Evolutionary conservation across 2,888 invertebrate genomes (phyloP), one percentile per base, ranked within the genome.

Genomic region (Gastrophysa polygoni): DNA sequence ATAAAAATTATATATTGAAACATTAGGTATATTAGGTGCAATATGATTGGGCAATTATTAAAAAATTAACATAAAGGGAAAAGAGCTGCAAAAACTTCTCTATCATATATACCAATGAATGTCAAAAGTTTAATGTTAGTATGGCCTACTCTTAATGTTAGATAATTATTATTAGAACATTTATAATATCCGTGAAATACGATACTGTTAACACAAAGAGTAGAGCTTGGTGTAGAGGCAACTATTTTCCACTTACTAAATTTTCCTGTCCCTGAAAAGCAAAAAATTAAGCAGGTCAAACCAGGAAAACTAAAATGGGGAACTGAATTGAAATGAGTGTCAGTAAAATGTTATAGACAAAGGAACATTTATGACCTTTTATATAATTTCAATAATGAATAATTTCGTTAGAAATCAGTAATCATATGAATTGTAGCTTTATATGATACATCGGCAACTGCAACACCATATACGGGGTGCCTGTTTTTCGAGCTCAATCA

Each of bases 241-340:
- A 14, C 11, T 38, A 32, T 32, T 14, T 29, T 79, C n/a, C 86
- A 87, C 88, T 88, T 87, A 88, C 88, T 84, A 88, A 83, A 79
- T 84, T 85, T 77, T 87, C 87, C 83, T 85, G 85, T 77, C 84
- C 87, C 88, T 88, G 87, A 81, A 87, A 87, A 76, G 77, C 77
- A 79, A 81, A 79, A 80, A 78, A 77, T 72, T 68, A 77, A 75
- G 76, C 77, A 75, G 70, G 73, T 77, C 73, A 75, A 74, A 74
- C n/a, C 3, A 70, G 73, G 61, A 72, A 75, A 68, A 75, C 76
- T 76, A 76, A 75, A 77, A 66, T 71, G 72, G 71, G 73, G 73
- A 54, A 49, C 32, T 28, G 44, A 51, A 28, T 48, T 21, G 44
- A 55, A 64, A 61, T 57, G 57, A 48, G 54, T 64, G 57, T 59